Conservation (phyloP, 2,888 invertebrate species). For the Pocota personata region DNA sequence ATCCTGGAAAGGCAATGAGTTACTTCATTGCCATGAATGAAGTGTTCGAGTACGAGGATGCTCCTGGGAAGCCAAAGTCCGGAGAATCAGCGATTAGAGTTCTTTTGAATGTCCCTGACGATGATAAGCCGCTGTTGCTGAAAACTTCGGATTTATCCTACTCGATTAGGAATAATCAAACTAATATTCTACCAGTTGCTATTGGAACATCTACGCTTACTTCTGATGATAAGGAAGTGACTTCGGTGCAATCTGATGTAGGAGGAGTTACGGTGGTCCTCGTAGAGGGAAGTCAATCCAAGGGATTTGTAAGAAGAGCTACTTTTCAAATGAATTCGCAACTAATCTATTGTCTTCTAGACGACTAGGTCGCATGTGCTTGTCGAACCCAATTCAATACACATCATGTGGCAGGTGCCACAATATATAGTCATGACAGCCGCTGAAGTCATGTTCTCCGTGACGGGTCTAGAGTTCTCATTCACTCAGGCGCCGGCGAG, state of each 20-base stretch:
- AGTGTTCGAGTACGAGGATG: constrained; percentile 78
- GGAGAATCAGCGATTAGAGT: constrained; percentile 80
- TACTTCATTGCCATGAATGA: constrained; percentile 77
- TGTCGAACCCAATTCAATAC: constrained; percentile 89
- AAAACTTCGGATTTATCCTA: constrained; percentile 49
- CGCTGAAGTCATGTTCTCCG: constrained; percentile 97
- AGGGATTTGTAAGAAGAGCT: constrained; percentile 80
- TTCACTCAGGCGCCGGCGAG: constrained; percentile 95
- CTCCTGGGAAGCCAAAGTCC: constrained; percentile 77
- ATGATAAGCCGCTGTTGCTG: constrained; percentile 75
- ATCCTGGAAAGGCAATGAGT: constrained; percentile 78
- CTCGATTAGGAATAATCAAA: constrained; percentile 74
- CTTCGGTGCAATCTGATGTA: constrained; percentile 82
- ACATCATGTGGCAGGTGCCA: constrained; percentile 91
- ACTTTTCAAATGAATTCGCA: background rate
- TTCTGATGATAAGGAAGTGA: constrained; percentile 75
- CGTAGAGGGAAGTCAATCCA: constrained; percentile 82
- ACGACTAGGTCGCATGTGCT: constrained; percentile 74
- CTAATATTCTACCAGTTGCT: constrained; percentile 75
- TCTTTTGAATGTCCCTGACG: constrained; percentile 77
- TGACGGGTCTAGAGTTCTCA: constrained; percentile 97
- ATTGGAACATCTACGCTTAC: constrained; percentile 75
- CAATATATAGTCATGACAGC: constrained; percentile 96
- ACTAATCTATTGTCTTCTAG: constrained; percentile 66
- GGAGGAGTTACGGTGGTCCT: constrained; percentile 87